phyloP scores from a whole-genome alignment of 2,113 vertebrate species.

The Centropus bengalensis region DNA sequence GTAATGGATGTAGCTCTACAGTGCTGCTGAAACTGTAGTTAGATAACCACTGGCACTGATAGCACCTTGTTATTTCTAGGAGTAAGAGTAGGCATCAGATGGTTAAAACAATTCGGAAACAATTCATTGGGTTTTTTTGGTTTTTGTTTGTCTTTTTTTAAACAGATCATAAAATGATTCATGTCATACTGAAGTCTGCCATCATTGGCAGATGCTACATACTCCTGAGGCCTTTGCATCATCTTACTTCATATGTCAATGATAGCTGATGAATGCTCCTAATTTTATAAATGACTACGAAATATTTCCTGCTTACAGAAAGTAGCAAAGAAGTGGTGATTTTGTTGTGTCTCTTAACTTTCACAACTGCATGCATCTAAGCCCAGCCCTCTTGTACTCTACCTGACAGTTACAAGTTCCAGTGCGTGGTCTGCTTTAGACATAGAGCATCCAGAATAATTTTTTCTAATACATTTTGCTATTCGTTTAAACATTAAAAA shows the following conservation, averaged over 20 bases:
- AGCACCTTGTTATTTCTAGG: constrained; percentile 57
- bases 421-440: background rate
- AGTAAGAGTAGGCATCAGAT: constrained; percentile 52
- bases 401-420: background rate
- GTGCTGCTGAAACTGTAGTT: background rate
- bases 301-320: background rate
- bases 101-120: constrained; percentile 9
- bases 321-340: background rate
- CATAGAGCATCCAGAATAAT: background rate
- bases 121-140: no score
- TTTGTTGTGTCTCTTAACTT: background rate
- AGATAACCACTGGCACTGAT: constrained; percentile 42
- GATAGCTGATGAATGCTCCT: background rate
- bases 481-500: no score
- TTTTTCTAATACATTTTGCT: background rate
- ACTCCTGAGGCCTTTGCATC: background rate
- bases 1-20: constrained; percentile 16
- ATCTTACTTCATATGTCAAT: background rate
- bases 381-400: background rate
- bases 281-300: background rate
- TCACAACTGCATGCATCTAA: background rate
- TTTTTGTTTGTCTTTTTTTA: background rate
- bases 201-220: background rate
- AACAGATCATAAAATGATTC: constrained; percentile 34
- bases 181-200: background rate